Conservation (phyloP, 2,113 vertebrate genomes). For the Psephotus haematonotus region DNA sequence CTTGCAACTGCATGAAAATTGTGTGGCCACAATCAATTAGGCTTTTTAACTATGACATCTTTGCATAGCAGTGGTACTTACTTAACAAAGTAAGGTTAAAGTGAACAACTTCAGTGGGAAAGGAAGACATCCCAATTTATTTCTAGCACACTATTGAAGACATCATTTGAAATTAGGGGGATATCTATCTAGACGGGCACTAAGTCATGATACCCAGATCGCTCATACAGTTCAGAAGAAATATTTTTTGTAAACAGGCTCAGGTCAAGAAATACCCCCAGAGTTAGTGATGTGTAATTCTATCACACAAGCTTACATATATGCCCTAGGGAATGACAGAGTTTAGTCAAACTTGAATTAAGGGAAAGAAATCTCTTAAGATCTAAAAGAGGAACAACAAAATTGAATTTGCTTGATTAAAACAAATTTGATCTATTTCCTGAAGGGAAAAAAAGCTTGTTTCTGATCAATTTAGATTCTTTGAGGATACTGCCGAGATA, state of each 20-base stretch:
- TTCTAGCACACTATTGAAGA: background rate
- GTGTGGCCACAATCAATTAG: background rate
- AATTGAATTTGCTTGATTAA: constrained; percentile 59
- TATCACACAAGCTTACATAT: background rate
- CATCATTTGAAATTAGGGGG: background rate
- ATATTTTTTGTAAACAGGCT: background rate
- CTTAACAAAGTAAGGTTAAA: background rate
- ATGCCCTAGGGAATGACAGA: background rate
- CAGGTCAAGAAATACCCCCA: background rate
- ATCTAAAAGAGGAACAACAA: background rate
- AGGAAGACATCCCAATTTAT: background rate
- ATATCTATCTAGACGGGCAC: background rate
- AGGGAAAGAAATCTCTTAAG: background rate
- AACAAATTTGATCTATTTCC: constrained; percentile 42
- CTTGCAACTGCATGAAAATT: background rate
- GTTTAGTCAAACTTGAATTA: background rate
- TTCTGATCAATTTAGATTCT: background rate
- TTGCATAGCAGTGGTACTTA: background rate
- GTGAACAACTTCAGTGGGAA: background rate
- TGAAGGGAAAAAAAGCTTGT: background rate
- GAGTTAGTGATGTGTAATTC: background rate
- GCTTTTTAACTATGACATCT: background rate
- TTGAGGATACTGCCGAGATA: background rate
- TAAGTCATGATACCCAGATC: background rate
- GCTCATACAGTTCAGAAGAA: background rate